phyloP scores from a whole-genome alignment of 2,888 invertebrate genomes.

The Exephanes ischioxanthus region DNA sequence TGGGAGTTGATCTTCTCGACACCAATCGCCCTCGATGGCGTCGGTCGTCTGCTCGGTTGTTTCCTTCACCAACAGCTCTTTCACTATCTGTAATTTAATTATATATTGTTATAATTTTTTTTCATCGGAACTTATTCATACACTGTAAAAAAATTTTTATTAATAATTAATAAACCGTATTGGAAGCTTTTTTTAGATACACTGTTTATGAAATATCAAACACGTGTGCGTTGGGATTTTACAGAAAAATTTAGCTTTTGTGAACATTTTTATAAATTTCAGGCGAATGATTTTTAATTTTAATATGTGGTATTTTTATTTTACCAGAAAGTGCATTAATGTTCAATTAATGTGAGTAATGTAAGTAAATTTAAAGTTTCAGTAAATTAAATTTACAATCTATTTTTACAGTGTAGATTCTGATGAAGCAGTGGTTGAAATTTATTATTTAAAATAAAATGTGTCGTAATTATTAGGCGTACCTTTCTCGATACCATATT shows the following conservation, averaged over 20 bases:
- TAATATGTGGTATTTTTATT: too few species aligned
- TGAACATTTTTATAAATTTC: neutral
- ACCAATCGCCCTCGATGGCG: slow-evolving; percentile 90
- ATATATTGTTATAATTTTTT: slow-evolving; percentile 24
- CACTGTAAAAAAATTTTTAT: too few species aligned
- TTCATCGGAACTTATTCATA: neutral
- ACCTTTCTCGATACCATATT: slow-evolving; percentile 97
- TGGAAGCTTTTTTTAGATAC: too few species aligned
- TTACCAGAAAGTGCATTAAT: too few species aligned
- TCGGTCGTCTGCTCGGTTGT: slow-evolving; percentile 86
- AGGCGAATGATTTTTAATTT: too few species aligned
- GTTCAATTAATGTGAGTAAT: too few species aligned
- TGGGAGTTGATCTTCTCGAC: slow-evolving; percentile 93
- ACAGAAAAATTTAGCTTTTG: neutral
- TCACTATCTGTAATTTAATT: slow-evolving; percentile 90
- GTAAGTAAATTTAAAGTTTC: too few species aligned
- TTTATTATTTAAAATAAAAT: neutral
- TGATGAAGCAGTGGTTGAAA: slow-evolving; percentile 26
- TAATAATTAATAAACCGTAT: too few species aligned
- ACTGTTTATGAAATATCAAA: too few species aligned
- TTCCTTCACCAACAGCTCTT: slow-evolving; percentile 96
- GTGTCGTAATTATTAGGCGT: slow-evolving; percentile 60
- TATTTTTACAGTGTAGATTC: neutral
- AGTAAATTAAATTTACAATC: too few species aligned
- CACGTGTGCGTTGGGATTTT: neutral